phyloP scores from a whole-genome alignment of 2,797 vertebrate genomes.

The Vireo griseus region DNA sequence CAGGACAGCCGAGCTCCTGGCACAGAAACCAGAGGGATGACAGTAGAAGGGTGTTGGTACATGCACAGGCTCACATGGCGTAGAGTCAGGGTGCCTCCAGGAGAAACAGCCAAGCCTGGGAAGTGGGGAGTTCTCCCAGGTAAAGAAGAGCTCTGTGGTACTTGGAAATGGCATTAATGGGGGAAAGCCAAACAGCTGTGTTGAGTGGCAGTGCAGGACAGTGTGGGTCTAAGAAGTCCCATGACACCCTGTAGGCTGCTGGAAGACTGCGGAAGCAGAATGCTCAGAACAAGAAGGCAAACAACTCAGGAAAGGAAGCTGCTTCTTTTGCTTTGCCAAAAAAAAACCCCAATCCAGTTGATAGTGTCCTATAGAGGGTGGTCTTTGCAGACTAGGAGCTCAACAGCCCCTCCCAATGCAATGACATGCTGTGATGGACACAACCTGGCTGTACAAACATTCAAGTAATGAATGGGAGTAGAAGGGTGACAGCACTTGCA shows the following conservation, averaged over 20 bases:
- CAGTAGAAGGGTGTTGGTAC: not conserved
- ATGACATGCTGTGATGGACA: not conserved
- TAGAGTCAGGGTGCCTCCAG: not conserved
- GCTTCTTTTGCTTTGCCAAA: not conserved
- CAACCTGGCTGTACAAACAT: not conserved
- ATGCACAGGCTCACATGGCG: not conserved
- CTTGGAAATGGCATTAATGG: not conserved
- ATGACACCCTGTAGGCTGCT: not conserved
- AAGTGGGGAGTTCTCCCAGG: not conserved
- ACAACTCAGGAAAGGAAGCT: not conserved
- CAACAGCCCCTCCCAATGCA: not conserved
- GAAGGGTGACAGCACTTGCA: not conserved
- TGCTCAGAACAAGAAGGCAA: not conserved
- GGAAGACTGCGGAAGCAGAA: not conserved
- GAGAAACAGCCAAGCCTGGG: not conserved
- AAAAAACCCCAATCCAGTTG: not conserved
- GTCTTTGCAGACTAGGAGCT: not conserved
- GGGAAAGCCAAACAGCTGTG: not conserved
- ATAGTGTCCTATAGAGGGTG: not conserved
- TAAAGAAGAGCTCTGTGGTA: not conserved
- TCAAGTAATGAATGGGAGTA: not conserved
- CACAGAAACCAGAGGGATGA: not conserved
- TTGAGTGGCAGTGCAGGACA: not conserved
- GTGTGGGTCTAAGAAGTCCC: not conserved
- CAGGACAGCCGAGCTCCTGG: not conserved